phyloP scores from a whole-genome alignment of 2,888 invertebrate species.

The Nomada hirtipes region DNA sequence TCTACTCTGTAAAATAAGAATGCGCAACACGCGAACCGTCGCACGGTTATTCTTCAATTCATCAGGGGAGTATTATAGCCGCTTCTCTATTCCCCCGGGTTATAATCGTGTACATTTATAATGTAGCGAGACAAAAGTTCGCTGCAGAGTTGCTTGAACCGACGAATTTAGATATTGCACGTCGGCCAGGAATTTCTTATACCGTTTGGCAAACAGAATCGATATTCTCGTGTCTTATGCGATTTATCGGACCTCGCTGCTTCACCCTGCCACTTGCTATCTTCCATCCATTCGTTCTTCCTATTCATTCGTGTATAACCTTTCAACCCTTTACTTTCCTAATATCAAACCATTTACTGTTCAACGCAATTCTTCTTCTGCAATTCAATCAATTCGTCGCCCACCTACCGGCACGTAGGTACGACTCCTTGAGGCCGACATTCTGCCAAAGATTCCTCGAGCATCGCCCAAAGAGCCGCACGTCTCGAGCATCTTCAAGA shows the following conservation, averaged over 20 bases:
- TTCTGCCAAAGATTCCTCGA: neutral
- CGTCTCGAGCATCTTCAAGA: neutral
- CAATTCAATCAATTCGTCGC: neutral
- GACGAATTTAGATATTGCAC: constrained; percentile 60
- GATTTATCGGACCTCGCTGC: constrained; percentile 27
- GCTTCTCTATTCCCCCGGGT: neutral
- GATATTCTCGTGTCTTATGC: constrained; percentile 46
- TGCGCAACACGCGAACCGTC: neutral
- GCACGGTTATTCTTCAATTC: neutral
- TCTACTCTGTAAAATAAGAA: neutral
- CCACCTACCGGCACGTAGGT: too few species aligned
- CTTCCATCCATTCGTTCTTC: neutral
- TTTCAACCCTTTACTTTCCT: too few species aligned
- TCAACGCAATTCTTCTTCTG: neutral
- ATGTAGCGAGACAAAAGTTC: constrained; percentile 42
- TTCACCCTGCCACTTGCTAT: neutral
- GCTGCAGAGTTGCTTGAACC: constrained; percentile 57
- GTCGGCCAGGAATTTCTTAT: constrained; percentile 59
- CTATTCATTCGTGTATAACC: neutral
- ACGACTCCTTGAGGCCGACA: too few species aligned
- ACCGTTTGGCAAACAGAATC: constrained; percentile 55
- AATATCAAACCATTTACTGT: too few species aligned
- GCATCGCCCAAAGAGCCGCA: too few species aligned
- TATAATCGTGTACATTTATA: neutral
- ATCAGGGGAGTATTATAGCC: neutral